Percentiles rank a stretch among this genome's conserved stretches.
Conservation (phyloP, 2,888 invertebrate genomes). For the Sialis fuliginosa region DNA sequence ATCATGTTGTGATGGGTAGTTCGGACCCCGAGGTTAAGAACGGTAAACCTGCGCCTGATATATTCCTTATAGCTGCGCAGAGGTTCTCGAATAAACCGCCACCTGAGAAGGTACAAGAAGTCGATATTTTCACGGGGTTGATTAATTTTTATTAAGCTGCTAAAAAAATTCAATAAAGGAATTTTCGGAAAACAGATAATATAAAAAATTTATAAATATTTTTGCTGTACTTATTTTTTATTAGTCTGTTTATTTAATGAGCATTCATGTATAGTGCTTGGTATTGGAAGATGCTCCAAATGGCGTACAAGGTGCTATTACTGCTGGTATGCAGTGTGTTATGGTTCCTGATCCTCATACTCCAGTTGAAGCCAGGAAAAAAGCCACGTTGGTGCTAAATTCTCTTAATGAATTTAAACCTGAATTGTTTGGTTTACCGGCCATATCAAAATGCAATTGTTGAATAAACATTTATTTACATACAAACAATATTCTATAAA, state of each 20-base stretch:
- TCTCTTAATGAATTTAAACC: slow-evolving; percentile 65
- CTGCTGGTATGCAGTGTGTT: slow-evolving; percentile 73
- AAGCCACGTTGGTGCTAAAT: slow-evolving; percentile 54
- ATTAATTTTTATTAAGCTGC: no score
- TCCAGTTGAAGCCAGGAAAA: slow-evolving; percentile 26
- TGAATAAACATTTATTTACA: no score
- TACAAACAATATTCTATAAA: no score
- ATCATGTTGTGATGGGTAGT: slow-evolving; percentile 66
- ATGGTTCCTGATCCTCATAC: slow-evolving; percentile 54
- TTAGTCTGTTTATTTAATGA: background rate
- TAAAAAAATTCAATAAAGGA: no score
- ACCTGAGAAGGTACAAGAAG: slow-evolving; percentile 32
- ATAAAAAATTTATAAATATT: background rate
- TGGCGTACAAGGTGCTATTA: slow-evolving; percentile 60
- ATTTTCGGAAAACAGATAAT: background rate
- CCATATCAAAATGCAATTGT: slow-evolving; percentile 13
- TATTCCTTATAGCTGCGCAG: slow-evolving; percentile 58
- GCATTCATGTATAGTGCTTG: slow-evolving; percentile 39
- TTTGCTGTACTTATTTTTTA: no score
- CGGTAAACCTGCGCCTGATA: slow-evolving; percentile 82
- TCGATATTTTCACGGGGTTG: no score
- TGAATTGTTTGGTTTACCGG: slow-evolving; percentile 71
- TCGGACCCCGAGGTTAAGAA: slow-evolving; percentile 67
- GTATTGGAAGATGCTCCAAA: slow-evolving; percentile 89
- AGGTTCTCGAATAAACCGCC: slow-evolving; percentile 51